Base-by-base conservation (phyloP, 1,140 invertebrate species). In the Leptoteleia sp. region DNA sequence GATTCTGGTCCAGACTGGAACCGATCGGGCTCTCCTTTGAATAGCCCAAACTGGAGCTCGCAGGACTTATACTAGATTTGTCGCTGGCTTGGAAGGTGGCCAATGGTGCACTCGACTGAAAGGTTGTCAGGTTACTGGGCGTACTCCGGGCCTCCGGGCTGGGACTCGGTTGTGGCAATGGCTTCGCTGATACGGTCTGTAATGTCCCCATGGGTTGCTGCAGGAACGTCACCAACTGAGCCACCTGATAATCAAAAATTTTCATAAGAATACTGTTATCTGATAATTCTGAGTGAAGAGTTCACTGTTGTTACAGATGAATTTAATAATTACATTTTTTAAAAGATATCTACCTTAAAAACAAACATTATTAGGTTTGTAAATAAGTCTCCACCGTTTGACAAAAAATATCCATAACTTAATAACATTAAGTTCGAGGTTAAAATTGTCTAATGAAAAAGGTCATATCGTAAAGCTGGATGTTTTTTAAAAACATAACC, bases 161-260 rank as follows among this genome's bases (percentile, higher is more conserved):
- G 11, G 83, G 73, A 61, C 79, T 76, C 38, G 80, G 48, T 19
- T 83, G 64, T 1, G 77, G 45, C 43, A 87, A 77, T 22, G 83
- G 81, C 13, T 84, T 75, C 11, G 85, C 35, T n/a, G 81, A 33
- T 13, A 72, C 29, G 7, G 43, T 50, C 52, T 78, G 84, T 48
- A 76, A 61, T 15, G 75, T 76, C 35, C 37, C 76, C 43, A 83
- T 68, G 42, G 93, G 91, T 27, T 91, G 89, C 65, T 93, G 92
- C 0, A 93, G 86, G 76, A 93, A 93, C 80, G 92, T 92, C 13
- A 93, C 92, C 57, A 94, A 84, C 76, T 93, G 93, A 17, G 90
- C 91, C 70, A 93, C 92, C 70, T 73, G 37, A 6, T 35, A n/a
- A 71, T 27, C 55, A 72, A 57, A 37, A n/a, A n/a, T n/a, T n/a